phyloP scores from a whole-genome alignment of 2,888 invertebrate genomes.

The Aleiodes alternator region DNA sequence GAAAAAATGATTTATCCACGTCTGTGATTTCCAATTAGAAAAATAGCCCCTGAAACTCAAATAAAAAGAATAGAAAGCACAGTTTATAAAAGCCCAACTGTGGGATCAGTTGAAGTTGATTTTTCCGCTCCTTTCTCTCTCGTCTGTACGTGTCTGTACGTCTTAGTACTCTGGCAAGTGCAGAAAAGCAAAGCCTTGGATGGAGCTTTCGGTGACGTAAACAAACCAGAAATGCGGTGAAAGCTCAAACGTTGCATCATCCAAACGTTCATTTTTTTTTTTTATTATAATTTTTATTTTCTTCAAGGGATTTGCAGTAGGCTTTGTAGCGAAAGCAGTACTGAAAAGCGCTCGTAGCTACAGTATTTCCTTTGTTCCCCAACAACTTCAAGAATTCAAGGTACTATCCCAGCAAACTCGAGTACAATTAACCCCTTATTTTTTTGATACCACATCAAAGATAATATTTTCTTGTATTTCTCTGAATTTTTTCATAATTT shows the following conservation, averaged over 20 bases:
- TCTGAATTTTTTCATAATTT: too few relatives aligned
- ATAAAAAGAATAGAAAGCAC: too few relatives aligned
- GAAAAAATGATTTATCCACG: too few relatives aligned
- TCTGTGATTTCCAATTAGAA: too few relatives aligned
- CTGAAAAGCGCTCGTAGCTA: too few relatives aligned
- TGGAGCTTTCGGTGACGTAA: constrained; percentile 25
- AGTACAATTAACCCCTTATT: too few relatives aligned
- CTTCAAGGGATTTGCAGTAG: constrained; percentile 10
- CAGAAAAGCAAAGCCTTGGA: not conserved
- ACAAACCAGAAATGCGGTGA: constrained; percentile 25
- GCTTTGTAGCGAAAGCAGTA: constrained; percentile 16
- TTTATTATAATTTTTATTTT: not conserved
- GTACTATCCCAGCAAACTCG: too few relatives aligned
- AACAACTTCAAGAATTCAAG: too few relatives aligned
- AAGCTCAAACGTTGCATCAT: constrained; percentile 17
- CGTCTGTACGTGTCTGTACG: not conserved
- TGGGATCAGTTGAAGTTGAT: constrained; percentile 25
- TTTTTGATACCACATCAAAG: too few relatives aligned
- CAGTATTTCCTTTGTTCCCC: too few relatives aligned
- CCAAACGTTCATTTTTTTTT: not conserved
- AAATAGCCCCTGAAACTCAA: too few relatives aligned
- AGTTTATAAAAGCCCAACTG: not conserved
- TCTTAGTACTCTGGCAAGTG: not conserved
- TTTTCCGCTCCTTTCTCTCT: constrained; percentile 15
- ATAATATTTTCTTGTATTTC: too few relatives aligned